phyloP scores from a whole-genome alignment of 2,113 vertebrate genomes.

The Mobula birostris region DNA sequence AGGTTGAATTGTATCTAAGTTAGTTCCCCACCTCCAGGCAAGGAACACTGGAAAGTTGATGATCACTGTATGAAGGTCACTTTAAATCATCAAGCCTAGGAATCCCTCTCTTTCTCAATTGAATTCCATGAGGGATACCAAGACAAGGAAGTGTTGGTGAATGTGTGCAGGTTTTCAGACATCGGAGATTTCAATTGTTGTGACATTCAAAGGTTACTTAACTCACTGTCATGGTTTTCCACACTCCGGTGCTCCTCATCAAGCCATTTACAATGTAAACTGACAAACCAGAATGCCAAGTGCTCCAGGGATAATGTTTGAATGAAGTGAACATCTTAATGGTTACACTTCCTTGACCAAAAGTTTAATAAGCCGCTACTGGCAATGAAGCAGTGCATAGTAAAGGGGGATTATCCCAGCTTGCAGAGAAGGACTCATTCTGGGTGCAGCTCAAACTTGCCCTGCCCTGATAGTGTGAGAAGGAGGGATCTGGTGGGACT shows the following conservation, averaged over 20 bases:
- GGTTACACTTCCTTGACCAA: background rate
- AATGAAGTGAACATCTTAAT: background rate
- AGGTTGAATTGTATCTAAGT: background rate
- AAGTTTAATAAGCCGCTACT: conserved; percentile 15
- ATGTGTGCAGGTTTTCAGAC: background rate
- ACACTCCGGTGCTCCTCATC: background rate
- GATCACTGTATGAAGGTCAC: background rate
- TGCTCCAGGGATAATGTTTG: background rate
- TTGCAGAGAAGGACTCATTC: background rate
- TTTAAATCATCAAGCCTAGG: background rate
- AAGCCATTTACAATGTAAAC: background rate
- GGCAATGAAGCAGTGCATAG: background rate
- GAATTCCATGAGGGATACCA: background rate
- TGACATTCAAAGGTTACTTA: background rate
- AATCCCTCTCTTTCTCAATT: background rate
- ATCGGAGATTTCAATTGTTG: background rate
- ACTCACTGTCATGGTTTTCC: background rate
- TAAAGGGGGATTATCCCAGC: background rate
- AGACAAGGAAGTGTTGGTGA: background rate
- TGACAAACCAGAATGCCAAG: background rate
- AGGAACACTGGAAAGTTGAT: background rate
- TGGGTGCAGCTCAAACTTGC: background rate
- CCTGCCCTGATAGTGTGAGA: background rate
- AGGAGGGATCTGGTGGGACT: background rate
- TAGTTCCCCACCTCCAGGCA: background rate